Conservation (phyloP, 2,113 vertebrate species). For the Microtus richardsoni region DNA sequence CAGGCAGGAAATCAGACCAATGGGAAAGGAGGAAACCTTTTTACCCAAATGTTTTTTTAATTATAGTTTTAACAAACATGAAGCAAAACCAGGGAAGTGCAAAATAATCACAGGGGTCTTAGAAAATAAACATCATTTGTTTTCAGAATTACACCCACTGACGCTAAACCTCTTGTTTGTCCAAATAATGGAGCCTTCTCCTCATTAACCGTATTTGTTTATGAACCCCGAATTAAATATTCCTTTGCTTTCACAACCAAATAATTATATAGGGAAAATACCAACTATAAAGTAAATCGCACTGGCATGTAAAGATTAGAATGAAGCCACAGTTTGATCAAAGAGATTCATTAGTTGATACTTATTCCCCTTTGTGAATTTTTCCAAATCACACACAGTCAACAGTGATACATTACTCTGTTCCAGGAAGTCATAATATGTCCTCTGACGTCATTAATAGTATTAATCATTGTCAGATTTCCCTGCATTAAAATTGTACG, state of each 20-base stretch:
- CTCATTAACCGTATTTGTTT: constrained; percentile 48
- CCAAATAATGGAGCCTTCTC: constrained; percentile 54
- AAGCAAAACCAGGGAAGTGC: constrained; percentile 64
- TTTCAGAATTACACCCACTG: constrained; percentile 50
- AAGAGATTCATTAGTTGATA: constrained; percentile 69
- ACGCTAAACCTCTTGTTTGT: constrained; percentile 42
- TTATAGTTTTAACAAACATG: constrained; percentile 75
- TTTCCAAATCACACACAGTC: constrained; percentile 60
- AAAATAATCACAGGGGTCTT: constrained; percentile 66
- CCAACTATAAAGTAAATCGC: constrained; percentile 65
- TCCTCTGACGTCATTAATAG: constrained; percentile 51
- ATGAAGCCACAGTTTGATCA: constrained; percentile 56
- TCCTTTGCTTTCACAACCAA: constrained; percentile 51
- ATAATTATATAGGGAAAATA: constrained; percentile 40
- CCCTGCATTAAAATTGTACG: constrained; percentile 55
- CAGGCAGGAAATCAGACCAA: constrained; percentile 17
- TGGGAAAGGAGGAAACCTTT: constrained; percentile 54
- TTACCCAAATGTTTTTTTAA: constrained; percentile 79
- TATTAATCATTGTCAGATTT: constrained; percentile 62
- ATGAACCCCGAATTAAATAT: constrained; percentile 52
- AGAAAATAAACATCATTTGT: constrained; percentile 65
- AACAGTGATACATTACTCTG: constrained; percentile 67
- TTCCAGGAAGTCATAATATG: constrained; percentile 57
- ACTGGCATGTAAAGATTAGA: constrained; percentile 69
- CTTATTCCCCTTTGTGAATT: constrained; percentile 48